Conservation (phyloP, 2,888 invertebrate genomes). For the Noctuana brunneofusca region DNA sequence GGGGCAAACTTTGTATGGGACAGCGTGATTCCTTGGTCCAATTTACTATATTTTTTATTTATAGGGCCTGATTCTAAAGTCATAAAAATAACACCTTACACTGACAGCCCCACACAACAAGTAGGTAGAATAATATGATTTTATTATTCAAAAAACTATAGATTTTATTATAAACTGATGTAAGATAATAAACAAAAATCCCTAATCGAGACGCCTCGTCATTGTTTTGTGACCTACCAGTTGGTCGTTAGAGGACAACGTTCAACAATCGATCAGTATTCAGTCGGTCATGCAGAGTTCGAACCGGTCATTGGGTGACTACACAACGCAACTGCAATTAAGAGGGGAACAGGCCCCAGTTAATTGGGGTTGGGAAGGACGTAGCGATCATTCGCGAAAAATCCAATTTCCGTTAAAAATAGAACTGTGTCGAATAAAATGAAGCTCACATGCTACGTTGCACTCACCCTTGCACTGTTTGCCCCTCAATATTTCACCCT, state of each 20-base stretch:
- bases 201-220: too few relatives aligned
- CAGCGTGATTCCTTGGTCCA: too few relatives aligned
- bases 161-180: too few relatives aligned
- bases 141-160: too few relatives aligned
- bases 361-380: slow-evolving; percentile 30
- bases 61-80: too few relatives aligned
- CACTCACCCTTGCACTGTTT: slow-evolving; percentile 9
- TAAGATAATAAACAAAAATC: too few relatives aligned
- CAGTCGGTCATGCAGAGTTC: slow-evolving; percentile 12
- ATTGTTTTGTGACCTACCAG: too few relatives aligned
- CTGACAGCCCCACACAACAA: too few relatives aligned
- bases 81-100: too few relatives aligned
- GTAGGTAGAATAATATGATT: too few relatives aligned
- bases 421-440: not conserved
- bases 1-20: too few relatives aligned
- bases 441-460: slow-evolving; percentile 13
- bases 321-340: slow-evolving; percentile 13
- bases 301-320: slow-evolving; percentile 11
- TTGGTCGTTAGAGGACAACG: not conserved
- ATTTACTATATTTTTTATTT: too few relatives aligned
- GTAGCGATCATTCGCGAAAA: slow-evolving; percentile 21
- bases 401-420: slow-evolving; percentile 28
- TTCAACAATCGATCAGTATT: slow-evolving; percentile 23
- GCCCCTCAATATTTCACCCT: not conserved
- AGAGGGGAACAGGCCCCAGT: slow-evolving; percentile 30